These are phyloP conservation scores for Musca domestica DNA, from an alignment of 1,140 invertebrate genomes.

Conservation along the genomic window DNA sequence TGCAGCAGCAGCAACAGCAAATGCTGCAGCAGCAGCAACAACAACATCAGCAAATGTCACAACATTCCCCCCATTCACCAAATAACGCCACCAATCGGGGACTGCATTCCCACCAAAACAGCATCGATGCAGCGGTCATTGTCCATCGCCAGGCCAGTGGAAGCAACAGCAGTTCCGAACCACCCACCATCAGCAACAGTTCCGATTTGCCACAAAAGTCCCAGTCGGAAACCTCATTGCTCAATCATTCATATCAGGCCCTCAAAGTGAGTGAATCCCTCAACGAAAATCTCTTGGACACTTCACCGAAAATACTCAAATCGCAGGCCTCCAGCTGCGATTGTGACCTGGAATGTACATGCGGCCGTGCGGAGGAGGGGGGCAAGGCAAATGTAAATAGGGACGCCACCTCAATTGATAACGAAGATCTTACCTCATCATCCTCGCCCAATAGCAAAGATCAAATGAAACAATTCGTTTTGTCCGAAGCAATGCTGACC, in stretches of 20 bases:
- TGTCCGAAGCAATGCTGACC: slow-evolving; percentile 46
- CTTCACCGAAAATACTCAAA: background rate
- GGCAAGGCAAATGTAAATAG: background rate
- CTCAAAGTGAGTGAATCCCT: slow-evolving; percentile 31
- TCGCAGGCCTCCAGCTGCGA: slow-evolving; percentile 33
- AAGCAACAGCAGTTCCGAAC: slow-evolving; percentile 18
- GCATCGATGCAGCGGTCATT: slow-evolving; percentile 29
- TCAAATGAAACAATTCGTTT: slow-evolving; percentile 34
- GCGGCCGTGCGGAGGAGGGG: slow-evolving; percentile 4
- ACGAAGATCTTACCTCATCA: too few relatives aligned
- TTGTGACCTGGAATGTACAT: slow-evolving; percentile 47
- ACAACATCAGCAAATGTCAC: slow-evolving; percentile 27
- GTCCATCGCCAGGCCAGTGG: slow-evolving; percentile 42
- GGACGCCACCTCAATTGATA: background rate
- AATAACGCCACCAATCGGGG: background rate
- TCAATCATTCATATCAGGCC: slow-evolving; percentile 49
- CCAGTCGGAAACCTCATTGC: slow-evolving; percentile 45
- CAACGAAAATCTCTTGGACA: slow-evolving; percentile 24
- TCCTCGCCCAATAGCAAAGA: background rate
- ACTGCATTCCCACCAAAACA: slow-evolving; percentile 9
- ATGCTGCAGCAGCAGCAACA: slow-evolving; percentile 26
- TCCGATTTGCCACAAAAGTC: slow-evolving; percentile 25
- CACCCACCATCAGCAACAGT: slow-evolving; percentile 14
- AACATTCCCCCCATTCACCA: slow-evolving; percentile 22
- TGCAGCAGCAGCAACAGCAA: slow-evolving; percentile 30